These are phyloP conservation scores for Clarias platycephalus DNA, from an alignment of 2,797 vertebrate species.

Conservation along the genomic window DNA sequence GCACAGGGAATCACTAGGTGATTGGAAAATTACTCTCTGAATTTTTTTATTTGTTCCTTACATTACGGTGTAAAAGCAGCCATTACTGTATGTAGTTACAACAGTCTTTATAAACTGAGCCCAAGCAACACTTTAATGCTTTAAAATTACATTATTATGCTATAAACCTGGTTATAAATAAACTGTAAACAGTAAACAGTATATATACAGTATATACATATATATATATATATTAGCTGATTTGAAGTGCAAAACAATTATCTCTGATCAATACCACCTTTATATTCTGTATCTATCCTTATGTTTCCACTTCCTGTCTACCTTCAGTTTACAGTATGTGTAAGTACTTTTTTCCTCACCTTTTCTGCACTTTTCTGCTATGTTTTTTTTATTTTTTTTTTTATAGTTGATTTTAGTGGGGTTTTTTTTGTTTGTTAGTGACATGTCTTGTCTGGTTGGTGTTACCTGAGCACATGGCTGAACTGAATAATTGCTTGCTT, in stretches of 20 bases:
- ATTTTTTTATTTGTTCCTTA: not conserved
- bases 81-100: not conserved
- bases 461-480: conserved; percentile 13
- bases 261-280: conserved; percentile 80
- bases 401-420: not conserved
- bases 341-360: conserved; percentile 82
- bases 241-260: conserved; percentile 45
- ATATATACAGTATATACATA: not conserved
- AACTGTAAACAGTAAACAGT: conserved; percentile 31
- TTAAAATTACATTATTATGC: not conserved
- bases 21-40: not conserved
- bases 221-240: not conserved
- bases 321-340: conserved; percentile 87
- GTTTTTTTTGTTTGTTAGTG: conserved; percentile 56
- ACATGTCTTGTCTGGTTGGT: conserved; percentile 22
- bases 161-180: not conserved
- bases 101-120: not conserved
- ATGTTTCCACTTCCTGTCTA: conserved; percentile 72
- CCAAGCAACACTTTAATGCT: not conserved
- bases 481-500: conserved; percentile 44
- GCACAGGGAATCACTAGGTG: conserved; percentile 27
- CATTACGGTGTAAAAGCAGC: not conserved
- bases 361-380: conserved; percentile 60
- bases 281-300: conserved; percentile 85
- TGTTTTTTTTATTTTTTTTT: not conserved